These are phyloP conservation scores for Archips crataeganus DNA, from an alignment of 2,888 invertebrate genomes.

Conservation along the genomic window DNA sequence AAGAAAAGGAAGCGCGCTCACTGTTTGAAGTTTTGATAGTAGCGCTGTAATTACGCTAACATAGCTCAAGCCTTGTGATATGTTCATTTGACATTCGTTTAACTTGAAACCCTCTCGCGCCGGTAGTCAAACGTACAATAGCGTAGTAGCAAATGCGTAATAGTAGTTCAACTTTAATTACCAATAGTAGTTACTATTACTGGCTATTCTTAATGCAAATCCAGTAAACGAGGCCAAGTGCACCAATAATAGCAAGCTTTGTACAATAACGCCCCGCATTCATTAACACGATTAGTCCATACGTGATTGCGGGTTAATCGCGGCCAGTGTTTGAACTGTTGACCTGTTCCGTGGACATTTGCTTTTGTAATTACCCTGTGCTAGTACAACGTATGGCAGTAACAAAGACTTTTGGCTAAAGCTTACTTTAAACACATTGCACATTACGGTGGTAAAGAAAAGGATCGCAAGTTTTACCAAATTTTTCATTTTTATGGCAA, in stretches of 20 bases:
- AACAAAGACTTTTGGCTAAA: not conserved
- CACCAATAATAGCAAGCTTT: not conserved
- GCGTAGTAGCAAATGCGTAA: too few species aligned
- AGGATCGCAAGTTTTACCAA: not conserved
- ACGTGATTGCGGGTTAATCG: slow-evolving; percentile 75
- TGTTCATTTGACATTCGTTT: too few species aligned
- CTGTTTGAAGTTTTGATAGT: too few species aligned
- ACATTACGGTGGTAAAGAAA: not conserved
- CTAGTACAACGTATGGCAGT: not conserved
- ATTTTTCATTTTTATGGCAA: too few species aligned
- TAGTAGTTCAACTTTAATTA: not conserved
- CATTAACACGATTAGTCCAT: slow-evolving; percentile 75
- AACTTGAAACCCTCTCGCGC: too few species aligned
- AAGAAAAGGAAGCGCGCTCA: too few species aligned
- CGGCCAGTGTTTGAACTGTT: slow-evolving; percentile 65
- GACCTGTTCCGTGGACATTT: slow-evolving; percentile 69
- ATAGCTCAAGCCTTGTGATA: too few species aligned
- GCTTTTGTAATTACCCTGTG: slow-evolving; percentile 73
- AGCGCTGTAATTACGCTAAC: too few species aligned
- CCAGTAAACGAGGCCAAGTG: not conserved
- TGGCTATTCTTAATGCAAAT: slow-evolving; percentile 3
- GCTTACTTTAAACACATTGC: not conserved
- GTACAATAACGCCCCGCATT: slow-evolving; percentile 66
- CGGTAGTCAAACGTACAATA: too few species aligned
- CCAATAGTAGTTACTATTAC: not conserved